A percentile compares a stretch with the other conserved stretches of the same genome.
phyloP scores from a whole-genome alignment of 1,140 invertebrate genomes.

The Rhagoletis zephyria region DNA sequence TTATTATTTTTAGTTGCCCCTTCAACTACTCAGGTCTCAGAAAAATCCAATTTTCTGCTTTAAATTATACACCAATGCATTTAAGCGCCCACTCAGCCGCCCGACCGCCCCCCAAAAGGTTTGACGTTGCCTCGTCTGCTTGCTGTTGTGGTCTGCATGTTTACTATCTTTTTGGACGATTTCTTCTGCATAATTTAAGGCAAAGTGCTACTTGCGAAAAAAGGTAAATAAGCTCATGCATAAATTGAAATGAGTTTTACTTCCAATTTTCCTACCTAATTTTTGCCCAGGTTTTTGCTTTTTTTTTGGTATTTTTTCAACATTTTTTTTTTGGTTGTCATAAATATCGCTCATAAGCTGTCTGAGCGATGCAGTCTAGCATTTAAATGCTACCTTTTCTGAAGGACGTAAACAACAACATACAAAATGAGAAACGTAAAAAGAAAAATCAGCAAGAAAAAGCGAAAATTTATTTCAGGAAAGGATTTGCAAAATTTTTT shows the following conservation, averaged over 20 bases:
- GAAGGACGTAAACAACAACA: neutral
- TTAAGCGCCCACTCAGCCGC: slow-evolving; percentile 18
- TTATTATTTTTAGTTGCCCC: neutral
- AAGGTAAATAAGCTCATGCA: slow-evolving; percentile 29
- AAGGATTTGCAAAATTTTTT: neutral
- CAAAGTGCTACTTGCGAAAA: neutral
- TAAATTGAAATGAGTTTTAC: slow-evolving; percentile 33
- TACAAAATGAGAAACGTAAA: neutral
- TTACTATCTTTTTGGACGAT: slow-evolving; percentile 12
- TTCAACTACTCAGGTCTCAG: slow-evolving; percentile 3
- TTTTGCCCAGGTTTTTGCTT: neutral
- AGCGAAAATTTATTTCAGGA: neutral
- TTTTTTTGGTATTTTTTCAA: neutral
- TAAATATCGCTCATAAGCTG: slow-evolving; percentile 17
- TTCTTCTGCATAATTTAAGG: slow-evolving; percentile 63
- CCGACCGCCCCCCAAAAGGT: neutral
- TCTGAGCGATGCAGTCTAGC: neutral
- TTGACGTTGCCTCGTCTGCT: neutral
- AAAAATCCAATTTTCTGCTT: slow-evolving; percentile 35
- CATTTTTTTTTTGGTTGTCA: neutral
- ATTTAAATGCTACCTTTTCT: slow-evolving; percentile 6
- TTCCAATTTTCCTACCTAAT: slow-evolving; percentile 39
- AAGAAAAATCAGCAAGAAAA: neutral
- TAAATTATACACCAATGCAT: slow-evolving; percentile 21
- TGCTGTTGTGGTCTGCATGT: slow-evolving; percentile 24